Evolutionary conservation across 2,113 vertebrate genomes (phyloP), one percentile per base, ranked within the genome.

Genomic region (Microcebus jonahi): DNA sequence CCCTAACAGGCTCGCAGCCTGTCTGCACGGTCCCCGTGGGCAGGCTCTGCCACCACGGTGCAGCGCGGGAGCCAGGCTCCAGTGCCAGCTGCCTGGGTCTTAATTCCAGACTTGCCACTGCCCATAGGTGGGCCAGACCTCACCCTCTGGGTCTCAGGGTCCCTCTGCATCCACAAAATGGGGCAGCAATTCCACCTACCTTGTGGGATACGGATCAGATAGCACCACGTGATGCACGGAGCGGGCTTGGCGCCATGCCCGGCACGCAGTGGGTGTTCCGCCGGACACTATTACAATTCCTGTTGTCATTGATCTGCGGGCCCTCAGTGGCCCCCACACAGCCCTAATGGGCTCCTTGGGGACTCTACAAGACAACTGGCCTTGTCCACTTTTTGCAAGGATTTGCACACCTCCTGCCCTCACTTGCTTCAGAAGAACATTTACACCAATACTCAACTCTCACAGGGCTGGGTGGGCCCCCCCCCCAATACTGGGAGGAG

Each of bases 131-230:
- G 70, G 53, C 42, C 8, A 15, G 63, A 29, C 85, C 50, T 31
- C 18, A 21, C 10, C 14, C 20, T 55, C 36, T 21, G 70, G 0
- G 0, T 34, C n/a, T 57, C n/a, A 65, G 11, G 8, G 8, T n/a
- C 50, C 39, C 18, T 53, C 73, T 3, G 45, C 8, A 21, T 7
- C 63, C 36, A 82, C 25, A 9, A 59, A 71, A 63, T 3, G 15
- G 59, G 87, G 34, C n/a, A 79, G 12, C 10, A 13, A 20, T 18
- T 15, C 59, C n/a, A 55, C 13, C 55, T 3, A n/a, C 20, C 36
- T 29, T 0, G 0, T 0, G 10, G 59, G 39, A 25, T 2, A 3
- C 0, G 0, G 45, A 23, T 2, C 29, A 13, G 29, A 50, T 1
- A 75, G 27, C 75, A 59, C 21, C 1, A 42, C 39, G 9, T 39